phyloP scores from a whole-genome alignment of 35 echinoderm and acorn worm genomes.

The Ophiothrix spiculata region DNA sequence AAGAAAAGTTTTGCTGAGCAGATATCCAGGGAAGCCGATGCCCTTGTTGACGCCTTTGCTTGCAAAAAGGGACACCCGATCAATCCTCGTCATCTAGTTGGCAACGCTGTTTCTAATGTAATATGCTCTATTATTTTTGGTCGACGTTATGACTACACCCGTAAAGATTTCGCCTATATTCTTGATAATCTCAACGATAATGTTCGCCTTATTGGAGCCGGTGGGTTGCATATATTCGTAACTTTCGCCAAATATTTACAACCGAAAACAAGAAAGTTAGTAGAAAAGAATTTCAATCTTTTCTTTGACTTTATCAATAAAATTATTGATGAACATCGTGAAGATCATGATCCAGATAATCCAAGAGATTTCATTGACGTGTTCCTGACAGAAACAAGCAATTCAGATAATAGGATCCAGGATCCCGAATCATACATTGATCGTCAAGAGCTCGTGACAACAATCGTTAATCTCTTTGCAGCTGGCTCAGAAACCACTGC shows the following conservation, averaged over 20 bases:
- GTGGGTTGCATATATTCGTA: constrained; percentile 16
- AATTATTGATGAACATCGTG: neutral
- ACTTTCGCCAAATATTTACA: constrained; percentile 23
- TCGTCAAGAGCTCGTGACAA: neutral
- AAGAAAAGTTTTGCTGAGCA: constrained; percentile 41
- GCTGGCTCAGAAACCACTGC: neutral
- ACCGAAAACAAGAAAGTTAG: neutral
- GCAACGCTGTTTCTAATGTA: constrained; percentile 59
- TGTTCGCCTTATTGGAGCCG: constrained; percentile 4
- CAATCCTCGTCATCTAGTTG: constrained; percentile 49
- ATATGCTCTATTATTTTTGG: constrained; percentile 58
- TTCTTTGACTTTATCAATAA: constrained; percentile 24
- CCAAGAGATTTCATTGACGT: constrained; percentile 51
- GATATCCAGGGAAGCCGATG: constrained; percentile 46
- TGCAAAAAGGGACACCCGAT: neutral
- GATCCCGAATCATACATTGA: neutral
- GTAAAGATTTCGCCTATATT: constrained; percentile 45
- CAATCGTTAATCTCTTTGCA: neutral
- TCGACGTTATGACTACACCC: constrained; percentile 61
- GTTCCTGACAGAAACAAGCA: constrained; percentile 55
- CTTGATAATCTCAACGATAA: constrained; percentile 17
- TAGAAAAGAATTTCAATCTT: neutral
- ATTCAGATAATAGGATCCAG: constrained; percentile 3
- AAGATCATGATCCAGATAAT: neutral
- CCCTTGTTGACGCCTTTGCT: constrained; percentile 26